Conservation (phyloP, 2,113 vertebrate genomes). For the Edolisoma coerulescens region DNA sequence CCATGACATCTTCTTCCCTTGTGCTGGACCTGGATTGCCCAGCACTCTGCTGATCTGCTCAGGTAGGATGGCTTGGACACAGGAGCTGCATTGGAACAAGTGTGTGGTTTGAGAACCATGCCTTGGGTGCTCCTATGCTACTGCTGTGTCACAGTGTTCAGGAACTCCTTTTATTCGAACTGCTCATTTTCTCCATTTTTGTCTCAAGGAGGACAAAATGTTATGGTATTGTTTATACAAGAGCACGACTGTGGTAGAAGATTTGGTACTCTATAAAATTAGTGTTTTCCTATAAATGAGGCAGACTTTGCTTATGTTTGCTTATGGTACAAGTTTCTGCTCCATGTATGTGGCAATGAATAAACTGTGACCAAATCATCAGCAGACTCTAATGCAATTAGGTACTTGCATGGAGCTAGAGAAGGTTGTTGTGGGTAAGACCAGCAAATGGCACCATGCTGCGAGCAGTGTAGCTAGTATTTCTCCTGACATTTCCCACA, state of each 20-base stretch:
- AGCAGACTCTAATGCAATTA: not conserved
- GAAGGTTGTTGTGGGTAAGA: not conserved
- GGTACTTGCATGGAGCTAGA: not conserved
- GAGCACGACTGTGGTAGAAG: not conserved
- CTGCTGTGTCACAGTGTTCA: not conserved
- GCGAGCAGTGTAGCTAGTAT: not conserved
- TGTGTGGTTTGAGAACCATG: not conserved
- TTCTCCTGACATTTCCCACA: not conserved
- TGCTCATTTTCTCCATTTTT: not conserved
- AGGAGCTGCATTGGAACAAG: not conserved
- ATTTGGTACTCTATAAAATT: not conserved
- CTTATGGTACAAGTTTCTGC: not conserved
- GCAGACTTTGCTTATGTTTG: not conserved
- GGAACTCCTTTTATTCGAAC: not conserved
- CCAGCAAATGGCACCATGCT: not conserved
- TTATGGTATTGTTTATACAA: not conserved
- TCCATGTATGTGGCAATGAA: not conserved
- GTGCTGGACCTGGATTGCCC: not conserved
- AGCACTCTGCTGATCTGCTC: not conserved
- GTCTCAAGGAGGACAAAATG: not conserved
- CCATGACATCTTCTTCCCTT: not conserved
- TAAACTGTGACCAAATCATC: not conserved
- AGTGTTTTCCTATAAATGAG: not conserved
- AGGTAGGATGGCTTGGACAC: not conserved
- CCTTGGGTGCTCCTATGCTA: not conserved